Conservation (phyloP, 2,888 invertebrate species). For the Drosophila rubida region DNA sequence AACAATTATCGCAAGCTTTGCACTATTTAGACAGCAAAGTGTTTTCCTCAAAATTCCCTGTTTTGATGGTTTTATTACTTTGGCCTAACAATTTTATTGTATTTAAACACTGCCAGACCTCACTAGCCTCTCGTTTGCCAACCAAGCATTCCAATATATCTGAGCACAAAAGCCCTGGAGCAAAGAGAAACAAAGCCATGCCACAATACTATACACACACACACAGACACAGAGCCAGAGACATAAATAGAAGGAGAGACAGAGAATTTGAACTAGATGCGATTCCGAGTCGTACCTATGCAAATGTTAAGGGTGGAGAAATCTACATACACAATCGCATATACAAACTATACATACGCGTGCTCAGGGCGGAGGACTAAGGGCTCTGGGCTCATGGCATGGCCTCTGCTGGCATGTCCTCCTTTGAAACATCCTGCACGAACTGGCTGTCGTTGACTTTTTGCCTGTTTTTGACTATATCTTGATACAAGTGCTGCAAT, state of each 20-base stretch:
- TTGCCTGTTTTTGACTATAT: constrained; percentile 69
- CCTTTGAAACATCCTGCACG: constrained; percentile 53
- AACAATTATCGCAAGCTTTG: not conserved
- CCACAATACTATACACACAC: constrained; percentile 35
- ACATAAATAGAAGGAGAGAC: not conserved
- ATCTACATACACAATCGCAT: constrained; percentile 3
- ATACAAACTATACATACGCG: not conserved
- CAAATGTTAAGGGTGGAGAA: constrained; percentile 33
- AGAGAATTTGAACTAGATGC: constrained; percentile 20
- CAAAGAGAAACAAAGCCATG: constrained; percentile 49
- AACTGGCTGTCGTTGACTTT: constrained; percentile 61
- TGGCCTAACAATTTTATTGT: constrained; percentile 30
- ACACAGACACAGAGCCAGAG: not conserved
- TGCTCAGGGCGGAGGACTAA: too few relatives aligned
- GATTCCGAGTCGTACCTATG: constrained; percentile 38
- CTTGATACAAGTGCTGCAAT: constrained; percentile 78
- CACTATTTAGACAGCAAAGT: not conserved
- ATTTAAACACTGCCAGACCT: constrained; percentile 23
- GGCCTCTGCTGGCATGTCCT: constrained; percentile 18
- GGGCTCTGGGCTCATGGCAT: not conserved
- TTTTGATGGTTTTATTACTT: constrained; percentile 3
- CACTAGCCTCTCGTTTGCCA: constrained; percentile 21
- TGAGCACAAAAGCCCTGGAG: constrained; percentile 36
- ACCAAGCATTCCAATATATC: constrained; percentile 46
- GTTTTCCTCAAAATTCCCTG: not conserved